Percentiles rank a stretch among this genome's conserved stretches.
These are phyloP conservation scores for Anhinga rufa DNA, from an alignment of 2,113 vertebrate species.

Conservation along the genomic window DNA sequence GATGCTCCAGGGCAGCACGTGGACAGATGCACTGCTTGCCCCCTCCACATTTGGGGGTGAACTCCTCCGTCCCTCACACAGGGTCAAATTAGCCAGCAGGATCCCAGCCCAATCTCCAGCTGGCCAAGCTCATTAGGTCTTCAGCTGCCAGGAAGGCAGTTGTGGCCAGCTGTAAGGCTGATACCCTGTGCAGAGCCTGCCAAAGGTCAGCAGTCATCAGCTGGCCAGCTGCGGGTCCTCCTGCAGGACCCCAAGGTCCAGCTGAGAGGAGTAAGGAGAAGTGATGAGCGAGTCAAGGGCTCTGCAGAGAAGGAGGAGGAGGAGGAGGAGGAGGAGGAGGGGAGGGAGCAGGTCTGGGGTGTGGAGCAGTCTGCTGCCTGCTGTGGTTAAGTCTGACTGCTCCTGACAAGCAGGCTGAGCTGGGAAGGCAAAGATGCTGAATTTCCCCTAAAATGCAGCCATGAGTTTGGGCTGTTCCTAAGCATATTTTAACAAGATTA, in stretches of 20 bases:
- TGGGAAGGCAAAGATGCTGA: neutral
- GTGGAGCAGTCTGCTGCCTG: neutral
- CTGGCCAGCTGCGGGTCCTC: neutral
- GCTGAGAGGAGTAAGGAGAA: neutral
- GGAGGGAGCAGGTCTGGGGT: neutral
- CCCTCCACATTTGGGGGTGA: neutral
- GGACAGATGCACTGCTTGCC: neutral
- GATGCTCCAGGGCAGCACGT: neutral
- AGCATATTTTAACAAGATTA: neutral
- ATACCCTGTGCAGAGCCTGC: neutral
- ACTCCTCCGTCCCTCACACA: neutral
- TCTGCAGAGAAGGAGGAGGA: neutral
- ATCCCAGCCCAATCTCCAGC: neutral
- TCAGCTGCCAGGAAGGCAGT: constrained; percentile 22
- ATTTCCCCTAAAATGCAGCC: neutral
- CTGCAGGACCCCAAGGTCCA: neutral
- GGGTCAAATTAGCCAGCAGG: neutral
- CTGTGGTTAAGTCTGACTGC: neutral
- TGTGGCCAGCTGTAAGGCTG: constrained; percentile 29
- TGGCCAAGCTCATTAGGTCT: neutral
- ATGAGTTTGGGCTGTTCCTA: neutral
- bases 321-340: neutral
- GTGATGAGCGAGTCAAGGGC: neutral
- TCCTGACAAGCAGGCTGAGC: neutral
- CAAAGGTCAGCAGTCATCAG: neutral